These are phyloP conservation scores for Bucorvus abyssinicus DNA, from an alignment of 2,797 vertebrate genomes.

Conservation along the genomic window DNA sequence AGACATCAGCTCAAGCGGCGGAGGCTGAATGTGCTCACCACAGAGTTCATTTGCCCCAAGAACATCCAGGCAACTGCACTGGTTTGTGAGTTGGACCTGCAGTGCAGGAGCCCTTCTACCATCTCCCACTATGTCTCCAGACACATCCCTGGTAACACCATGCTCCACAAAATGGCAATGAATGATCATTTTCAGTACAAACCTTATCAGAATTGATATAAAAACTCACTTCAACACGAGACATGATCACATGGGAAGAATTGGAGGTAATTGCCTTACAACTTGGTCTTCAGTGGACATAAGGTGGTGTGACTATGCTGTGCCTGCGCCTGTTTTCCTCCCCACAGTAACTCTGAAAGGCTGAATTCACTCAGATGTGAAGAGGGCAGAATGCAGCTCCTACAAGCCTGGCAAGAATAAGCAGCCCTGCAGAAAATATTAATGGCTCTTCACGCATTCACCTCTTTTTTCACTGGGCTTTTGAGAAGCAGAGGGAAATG, in stretches of 20 bases:
- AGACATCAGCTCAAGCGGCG: not conserved
- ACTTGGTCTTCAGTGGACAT: not conserved
- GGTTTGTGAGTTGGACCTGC: not conserved
- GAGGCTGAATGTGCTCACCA: not conserved
- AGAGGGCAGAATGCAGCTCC: not conserved
- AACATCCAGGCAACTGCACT: rapidly evolving
- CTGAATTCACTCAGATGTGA: not conserved
- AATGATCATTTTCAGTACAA: not conserved
- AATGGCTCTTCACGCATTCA: not conserved
- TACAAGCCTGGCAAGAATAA: not conserved
- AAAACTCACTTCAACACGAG: not conserved
- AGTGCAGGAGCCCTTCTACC: not conserved
- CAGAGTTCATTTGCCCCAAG: not conserved
- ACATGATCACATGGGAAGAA: not conserved
- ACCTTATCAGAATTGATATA: not conserved
- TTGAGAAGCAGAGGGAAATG: not conserved
- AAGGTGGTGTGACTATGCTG: not conserved
- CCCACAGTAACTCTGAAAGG: not conserved
- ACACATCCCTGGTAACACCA: rapidly evolving
- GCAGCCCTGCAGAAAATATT: not conserved
- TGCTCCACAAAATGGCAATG: not conserved
- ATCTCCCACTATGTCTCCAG: not conserved
- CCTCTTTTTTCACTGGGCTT: not conserved
- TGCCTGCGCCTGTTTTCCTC: not conserved
- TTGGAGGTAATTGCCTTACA: not conserved